Percentiles rank a stretch among this genome's conserved stretches.
These are phyloP conservation scores for Caenorhabditis sp. DNA, from an alignment of 2,888 invertebrate genomes.

Conservation along the genomic window DNA sequence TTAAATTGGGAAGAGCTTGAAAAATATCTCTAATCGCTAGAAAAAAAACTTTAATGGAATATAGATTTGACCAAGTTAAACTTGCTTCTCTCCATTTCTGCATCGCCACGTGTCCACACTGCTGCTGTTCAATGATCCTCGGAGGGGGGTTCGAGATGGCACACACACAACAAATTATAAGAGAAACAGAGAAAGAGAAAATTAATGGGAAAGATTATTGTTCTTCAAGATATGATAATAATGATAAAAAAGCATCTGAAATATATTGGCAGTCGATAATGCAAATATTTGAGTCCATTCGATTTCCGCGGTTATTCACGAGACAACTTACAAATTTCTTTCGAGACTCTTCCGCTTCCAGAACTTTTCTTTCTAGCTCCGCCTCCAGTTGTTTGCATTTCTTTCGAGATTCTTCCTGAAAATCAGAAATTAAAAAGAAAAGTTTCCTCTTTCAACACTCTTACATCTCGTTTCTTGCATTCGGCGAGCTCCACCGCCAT, in stretches of 20 bases:
- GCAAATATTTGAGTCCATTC: too few species aligned
- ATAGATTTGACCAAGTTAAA: background rate
- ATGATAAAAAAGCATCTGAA: slow-evolving; percentile 1
- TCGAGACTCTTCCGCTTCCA: slow-evolving; percentile 76
- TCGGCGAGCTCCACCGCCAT: slow-evolving; percentile 83
- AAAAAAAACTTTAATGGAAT: background rate
- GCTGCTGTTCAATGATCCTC: background rate
- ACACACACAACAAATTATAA: background rate
- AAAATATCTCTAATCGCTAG: background rate
- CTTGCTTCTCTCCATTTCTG: background rate
- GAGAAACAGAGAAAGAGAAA: slow-evolving; percentile 9
- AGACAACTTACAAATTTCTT: slow-evolving; percentile 78
- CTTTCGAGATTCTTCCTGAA: slow-evolving; percentile 77
- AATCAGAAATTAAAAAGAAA: too few species aligned
- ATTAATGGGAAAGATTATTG: background rate
- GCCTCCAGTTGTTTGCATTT: slow-evolving; percentile 76
- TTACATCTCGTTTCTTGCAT: slow-evolving; percentile 83
- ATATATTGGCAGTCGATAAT: background rate
- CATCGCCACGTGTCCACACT: background rate
- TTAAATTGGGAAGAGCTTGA: background rate
- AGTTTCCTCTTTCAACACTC: background rate
- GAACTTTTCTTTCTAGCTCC: slow-evolving; percentile 74
- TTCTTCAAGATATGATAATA: background rate
- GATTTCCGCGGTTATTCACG: background rate
- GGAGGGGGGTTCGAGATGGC: slow-evolving; percentile 1